Evolutionary conservation across 1,140 invertebrate genomes (phyloP).

Genomic region (Hyposmocoma kahamanoa): DNA sequence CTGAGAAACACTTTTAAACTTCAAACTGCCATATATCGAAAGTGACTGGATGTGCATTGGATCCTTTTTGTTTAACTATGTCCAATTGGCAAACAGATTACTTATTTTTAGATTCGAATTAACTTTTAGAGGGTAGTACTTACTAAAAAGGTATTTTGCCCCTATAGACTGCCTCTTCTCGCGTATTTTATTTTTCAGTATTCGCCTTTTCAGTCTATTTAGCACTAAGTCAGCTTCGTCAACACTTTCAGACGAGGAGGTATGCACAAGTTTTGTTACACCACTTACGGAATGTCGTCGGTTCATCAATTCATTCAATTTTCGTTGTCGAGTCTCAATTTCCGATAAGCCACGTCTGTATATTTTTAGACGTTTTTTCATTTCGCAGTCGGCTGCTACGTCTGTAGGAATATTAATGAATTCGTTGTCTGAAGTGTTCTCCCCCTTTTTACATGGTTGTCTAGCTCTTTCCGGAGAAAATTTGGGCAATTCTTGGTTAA

Average conservation of each 20-base stretch:
- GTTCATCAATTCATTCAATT: constrained; percentile 34
- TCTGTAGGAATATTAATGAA: constrained; percentile 59
- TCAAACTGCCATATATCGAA: too few species aligned
- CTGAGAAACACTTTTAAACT: too few species aligned
- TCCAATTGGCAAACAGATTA: too few species aligned
- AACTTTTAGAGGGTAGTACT: constrained; percentile 25
- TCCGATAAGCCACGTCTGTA: constrained; percentile 68
- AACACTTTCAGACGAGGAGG: constrained; percentile 69
- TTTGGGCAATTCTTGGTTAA: constrained; percentile 29
- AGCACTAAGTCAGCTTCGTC: constrained; percentile 70
- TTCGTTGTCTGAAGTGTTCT: constrained; percentile 50
- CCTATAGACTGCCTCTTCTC: constrained; percentile 53
- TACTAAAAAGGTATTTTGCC: constrained; percentile 37
- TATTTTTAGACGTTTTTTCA: constrained; percentile 65
- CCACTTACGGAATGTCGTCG: constrained; percentile 54
- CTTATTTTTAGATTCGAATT: too few species aligned
- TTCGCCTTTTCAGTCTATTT: constrained; percentile 65
- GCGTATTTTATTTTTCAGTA: constrained; percentile 66
- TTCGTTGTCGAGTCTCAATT: constrained; percentile 45
- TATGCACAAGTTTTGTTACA: constrained; percentile 37
- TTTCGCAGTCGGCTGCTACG: constrained; percentile 55
- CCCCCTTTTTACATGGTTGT: constrained; percentile 28
- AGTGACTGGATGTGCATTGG: too few species aligned
- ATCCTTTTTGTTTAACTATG: too few species aligned
- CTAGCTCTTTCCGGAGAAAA: constrained; percentile 27